Percentiles rank a stretch among this genome's conserved stretches.
phyloP scores from a whole-genome alignment of 2,113 vertebrate species.

The Tylochromis polylepis region DNA sequence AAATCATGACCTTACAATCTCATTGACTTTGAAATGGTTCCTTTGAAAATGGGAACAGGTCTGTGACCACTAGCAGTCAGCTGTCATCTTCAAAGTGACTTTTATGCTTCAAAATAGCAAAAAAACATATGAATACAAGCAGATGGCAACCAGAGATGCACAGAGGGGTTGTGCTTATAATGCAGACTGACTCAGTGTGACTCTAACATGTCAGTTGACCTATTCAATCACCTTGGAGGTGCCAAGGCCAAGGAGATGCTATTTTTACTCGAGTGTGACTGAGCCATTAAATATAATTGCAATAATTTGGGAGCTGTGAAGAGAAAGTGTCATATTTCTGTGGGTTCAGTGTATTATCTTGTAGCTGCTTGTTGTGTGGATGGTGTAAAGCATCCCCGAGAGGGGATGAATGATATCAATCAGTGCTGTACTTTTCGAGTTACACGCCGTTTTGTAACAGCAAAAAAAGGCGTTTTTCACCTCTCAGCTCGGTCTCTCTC shows the following conservation, averaged over 20 bases:
- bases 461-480: no score
- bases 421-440: no score
- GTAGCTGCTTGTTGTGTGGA: neutral
- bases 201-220: neutral
- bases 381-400: no score
- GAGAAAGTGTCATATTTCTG: neutral
- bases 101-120: neutral
- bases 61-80: neutral
- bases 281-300: neutral
- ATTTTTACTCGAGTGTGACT: neutral
- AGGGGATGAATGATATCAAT: no score
- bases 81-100: neutral
- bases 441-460: no score
- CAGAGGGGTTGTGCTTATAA: neutral
- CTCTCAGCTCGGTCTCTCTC: no score
- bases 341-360: neutral
- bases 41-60: neutral
- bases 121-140: neutral
- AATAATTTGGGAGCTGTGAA: neutral
- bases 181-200: neutral
- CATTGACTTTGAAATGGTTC: neutral
- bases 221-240: rapidly evolving
- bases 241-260: neutral
- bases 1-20: neutral
- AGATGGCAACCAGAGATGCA: neutral